These are phyloP conservation scores for Alethe castanea DNA, from an alignment of 2,113 vertebrate species.

Conservation along the genomic window DNA sequence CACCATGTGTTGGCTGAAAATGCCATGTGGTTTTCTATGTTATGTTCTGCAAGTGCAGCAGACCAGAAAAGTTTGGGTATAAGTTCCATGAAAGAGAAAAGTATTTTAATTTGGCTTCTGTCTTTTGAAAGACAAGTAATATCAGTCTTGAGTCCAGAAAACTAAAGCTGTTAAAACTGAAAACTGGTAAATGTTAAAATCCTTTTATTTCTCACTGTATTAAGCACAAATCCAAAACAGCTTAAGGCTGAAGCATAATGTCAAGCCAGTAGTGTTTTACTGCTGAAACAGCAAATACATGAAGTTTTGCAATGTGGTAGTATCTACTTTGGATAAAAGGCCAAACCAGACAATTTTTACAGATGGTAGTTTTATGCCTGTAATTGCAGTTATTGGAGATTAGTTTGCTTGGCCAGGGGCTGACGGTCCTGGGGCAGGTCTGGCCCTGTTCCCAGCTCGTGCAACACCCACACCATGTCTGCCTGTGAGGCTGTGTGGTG, in stretches of 20 bases:
- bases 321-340: background rate
- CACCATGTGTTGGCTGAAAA: background rate
- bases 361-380: background rate
- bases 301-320: background rate
- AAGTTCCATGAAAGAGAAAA: background rate
- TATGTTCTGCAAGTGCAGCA: background rate
- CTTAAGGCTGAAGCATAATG: background rate
- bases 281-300: background rate
- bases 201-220: background rate
- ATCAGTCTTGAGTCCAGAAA: background rate
- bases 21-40: background rate
- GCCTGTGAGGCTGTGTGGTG: background rate
- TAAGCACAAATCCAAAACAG: background rate
- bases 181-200: background rate
- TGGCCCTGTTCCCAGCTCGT: rapidly evolving
- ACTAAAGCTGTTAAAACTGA: background rate
- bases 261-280: background rate
- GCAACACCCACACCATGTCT: rapidly evolving
- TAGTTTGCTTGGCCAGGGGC: rapidly evolving
- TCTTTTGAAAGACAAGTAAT: background rate
- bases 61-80: background rate
- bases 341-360: background rate
- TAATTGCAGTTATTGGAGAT: background rate
- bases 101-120: background rate
- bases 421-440: background rate